Conservation (phyloP, 2,888 invertebrate species). For the Bombylius major region DNA sequence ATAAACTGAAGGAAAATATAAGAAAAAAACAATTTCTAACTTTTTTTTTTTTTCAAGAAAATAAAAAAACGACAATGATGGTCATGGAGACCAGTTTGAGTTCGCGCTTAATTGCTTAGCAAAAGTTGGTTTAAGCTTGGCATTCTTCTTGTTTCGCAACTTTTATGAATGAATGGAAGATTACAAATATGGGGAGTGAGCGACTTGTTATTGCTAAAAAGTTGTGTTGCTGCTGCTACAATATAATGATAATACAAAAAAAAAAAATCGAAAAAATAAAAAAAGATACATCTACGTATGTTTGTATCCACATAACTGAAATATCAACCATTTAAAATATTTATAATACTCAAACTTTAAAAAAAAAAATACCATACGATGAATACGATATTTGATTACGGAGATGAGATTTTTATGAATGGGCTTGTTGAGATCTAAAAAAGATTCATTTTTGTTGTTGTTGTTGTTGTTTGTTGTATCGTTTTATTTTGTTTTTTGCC, state of each 20-base stretch:
- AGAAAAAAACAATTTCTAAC: too few species aligned
- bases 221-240: too few species aligned
- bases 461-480: background rate
- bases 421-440: background rate
- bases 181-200: background rate
- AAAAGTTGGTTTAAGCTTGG: background rate
- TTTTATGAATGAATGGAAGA: conserved; percentile 10
- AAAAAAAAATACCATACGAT: too few species aligned
- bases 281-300: too few species aligned
- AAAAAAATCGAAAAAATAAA: too few species aligned
- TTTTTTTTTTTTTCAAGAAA: too few species aligned
- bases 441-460: background rate
- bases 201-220: too few species aligned
- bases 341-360: too few species aligned
- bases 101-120: conserved; percentile 7
- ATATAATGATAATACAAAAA: too few species aligned
- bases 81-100: background rate
- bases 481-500: background rate
- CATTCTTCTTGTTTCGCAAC: conserved; percentile 7
- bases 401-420: background rate
- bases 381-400: background rate
- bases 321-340: too few species aligned
- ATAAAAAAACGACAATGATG: background rate
- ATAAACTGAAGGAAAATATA: too few species aligned
- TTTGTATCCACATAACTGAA: too few species aligned